phyloP scores from a whole-genome alignment of 2,888 invertebrate genomes.

The Dolichomitus sp. region DNA sequence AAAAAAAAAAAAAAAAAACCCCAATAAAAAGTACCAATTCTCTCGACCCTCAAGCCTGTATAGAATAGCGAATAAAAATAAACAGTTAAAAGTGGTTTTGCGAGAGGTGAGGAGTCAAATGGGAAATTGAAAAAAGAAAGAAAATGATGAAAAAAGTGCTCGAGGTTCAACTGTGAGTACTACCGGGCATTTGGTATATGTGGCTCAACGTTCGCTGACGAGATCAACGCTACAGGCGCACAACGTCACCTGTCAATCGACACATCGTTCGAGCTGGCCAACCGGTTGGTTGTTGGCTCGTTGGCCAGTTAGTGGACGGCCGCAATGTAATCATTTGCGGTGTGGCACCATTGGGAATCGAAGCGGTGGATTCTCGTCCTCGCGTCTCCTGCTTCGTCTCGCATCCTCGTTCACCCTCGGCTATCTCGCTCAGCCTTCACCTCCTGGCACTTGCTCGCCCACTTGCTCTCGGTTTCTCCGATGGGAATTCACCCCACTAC shows the following conservation, averaged over 20 bases:
- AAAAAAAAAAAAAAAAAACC: neutral
- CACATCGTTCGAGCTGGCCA: conserved; percentile 65
- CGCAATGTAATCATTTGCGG: conserved; percentile 85
- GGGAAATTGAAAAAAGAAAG: conserved; percentile 7
- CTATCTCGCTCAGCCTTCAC: neutral
- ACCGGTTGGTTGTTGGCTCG: conserved; percentile 74
- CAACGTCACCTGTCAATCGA: conserved; percentile 77
- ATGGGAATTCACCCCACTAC: conserved; percentile 39
- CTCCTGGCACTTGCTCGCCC: neutral
- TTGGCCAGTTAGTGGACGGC: conserved; percentile 83
- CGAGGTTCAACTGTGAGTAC: neutral
- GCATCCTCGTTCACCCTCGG: conserved; percentile 31
- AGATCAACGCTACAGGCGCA: conserved; percentile 45
- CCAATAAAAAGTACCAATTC: neutral
- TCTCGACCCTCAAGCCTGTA: no score
- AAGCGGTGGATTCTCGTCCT: conserved; percentile 51
- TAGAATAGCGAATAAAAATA: neutral
- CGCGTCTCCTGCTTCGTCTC: conserved; percentile 39
- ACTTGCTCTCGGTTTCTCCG: conserved; percentile 48
- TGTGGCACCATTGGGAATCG: conserved; percentile 69
- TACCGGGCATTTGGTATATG: neutral
- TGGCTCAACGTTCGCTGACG: conserved; percentile 30
- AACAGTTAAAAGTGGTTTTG: neutral
- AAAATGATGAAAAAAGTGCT: neutral
- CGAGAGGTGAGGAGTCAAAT: neutral